Percentiles rank a stretch among this genome's conserved stretches.
phyloP scores from a whole-genome alignment of 2,888 invertebrate species.

The Pristionchus mayeri region DNA sequence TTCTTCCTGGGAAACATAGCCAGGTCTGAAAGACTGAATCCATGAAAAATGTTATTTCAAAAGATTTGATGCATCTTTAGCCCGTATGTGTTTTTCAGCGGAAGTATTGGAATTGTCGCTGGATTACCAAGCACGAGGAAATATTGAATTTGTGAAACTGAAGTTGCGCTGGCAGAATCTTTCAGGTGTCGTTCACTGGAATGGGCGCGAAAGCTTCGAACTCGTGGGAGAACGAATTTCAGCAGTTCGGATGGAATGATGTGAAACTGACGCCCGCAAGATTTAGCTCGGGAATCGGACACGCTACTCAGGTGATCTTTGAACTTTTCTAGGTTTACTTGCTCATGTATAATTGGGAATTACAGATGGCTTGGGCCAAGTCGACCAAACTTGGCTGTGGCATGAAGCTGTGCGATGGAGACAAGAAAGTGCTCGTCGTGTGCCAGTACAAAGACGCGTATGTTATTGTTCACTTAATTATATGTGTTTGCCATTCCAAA shows the following conservation, averaged over 20 bases:
- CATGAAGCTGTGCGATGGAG: slow-evolving; percentile 12
- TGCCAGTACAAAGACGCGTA: slow-evolving; percentile 42
- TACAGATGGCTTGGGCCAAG: slow-evolving; percentile 30
- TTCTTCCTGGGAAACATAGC: no score
- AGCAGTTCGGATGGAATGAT: slow-evolving; percentile 27
- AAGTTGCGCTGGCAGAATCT: no score
- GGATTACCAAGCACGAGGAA: no score
- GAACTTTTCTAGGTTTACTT: no score
- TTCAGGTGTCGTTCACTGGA: slow-evolving; percentile 13
- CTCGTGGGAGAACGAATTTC: slow-evolving; percentile 40
- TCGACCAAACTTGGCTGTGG: slow-evolving; percentile 40
- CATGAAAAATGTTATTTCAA: no score
- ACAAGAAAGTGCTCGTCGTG: slow-evolving; percentile 8
- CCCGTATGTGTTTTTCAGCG: no score
- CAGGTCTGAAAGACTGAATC: no score
- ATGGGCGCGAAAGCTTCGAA: neutral
- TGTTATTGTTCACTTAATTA: neutral
- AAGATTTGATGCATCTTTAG: no score
- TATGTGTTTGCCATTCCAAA: no score
- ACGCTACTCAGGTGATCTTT: slow-evolving; percentile 20
- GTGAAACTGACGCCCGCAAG: slow-evolving; percentile 2
- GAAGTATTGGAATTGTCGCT: no score
- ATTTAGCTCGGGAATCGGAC: slow-evolving; percentile 32
- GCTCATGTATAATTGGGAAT: neutral
- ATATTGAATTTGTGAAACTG: no score